These are phyloP conservation scores for Mirounga angustirostris DNA, from an alignment of 2,113 vertebrate species.

Conservation along the genomic window DNA sequence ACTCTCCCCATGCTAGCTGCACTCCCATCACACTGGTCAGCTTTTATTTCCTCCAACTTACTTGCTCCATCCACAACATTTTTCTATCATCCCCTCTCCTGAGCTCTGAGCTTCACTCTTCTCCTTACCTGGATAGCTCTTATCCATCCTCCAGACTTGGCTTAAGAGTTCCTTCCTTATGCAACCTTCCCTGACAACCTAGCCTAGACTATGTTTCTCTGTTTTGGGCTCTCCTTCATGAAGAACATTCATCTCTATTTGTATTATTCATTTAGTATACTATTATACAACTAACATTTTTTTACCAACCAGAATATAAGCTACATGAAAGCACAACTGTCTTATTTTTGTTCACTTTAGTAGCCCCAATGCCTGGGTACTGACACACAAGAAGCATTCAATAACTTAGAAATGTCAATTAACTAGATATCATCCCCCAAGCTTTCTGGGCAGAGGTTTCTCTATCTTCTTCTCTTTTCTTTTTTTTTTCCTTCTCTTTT, in stretches of 20 bases:
- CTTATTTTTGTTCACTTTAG: not conserved
- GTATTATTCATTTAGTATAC: not conserved
- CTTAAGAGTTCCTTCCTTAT: not conserved
- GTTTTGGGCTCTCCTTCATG: not conserved
- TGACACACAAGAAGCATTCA: not conserved
- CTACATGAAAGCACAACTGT: not conserved
- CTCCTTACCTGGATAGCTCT: not conserved
- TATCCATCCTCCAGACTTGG: not conserved
- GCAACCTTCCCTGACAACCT: not conserved
- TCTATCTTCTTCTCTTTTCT: not conserved
- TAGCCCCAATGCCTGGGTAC: not conserved
- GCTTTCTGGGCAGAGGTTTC: not conserved
- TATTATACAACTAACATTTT: not conserved
- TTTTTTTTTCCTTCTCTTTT: too few relatives aligned
- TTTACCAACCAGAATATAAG: not conserved
- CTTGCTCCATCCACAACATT: not conserved
- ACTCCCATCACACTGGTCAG: not conserved
- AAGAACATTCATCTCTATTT: not conserved
- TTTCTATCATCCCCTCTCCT: not conserved
- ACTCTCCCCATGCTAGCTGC: not conserved
- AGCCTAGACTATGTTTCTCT: not conserved
- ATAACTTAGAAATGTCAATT: not conserved
- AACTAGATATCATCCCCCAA: not conserved
- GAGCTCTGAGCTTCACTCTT: not conserved
- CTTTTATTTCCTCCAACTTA: not conserved